Conservation (phyloP, 1,140 invertebrate species). For the Ridgeia piscesae region DNA sequence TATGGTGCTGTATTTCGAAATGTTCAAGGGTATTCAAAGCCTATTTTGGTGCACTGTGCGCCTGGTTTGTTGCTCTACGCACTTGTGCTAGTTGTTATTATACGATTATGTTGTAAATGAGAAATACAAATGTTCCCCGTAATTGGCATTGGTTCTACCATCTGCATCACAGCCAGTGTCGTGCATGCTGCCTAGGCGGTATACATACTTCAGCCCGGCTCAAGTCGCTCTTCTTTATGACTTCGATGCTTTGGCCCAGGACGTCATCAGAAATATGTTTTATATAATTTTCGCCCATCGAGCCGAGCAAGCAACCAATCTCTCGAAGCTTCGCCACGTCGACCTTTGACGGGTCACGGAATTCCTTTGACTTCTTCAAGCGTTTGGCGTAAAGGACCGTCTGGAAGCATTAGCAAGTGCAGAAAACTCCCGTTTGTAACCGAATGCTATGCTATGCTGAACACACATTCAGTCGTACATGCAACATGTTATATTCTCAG, state of each 20-base stretch:
- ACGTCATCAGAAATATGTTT: not conserved
- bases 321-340: not conserved
- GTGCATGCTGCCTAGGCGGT: not conserved
- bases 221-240: not conserved
- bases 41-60: too few relatives aligned
- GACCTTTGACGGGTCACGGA: not conserved
- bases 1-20: too few relatives aligned
- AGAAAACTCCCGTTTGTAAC: not conserved
- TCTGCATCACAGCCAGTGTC: not conserved
- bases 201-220: not conserved
- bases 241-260: not conserved
- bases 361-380: not conserved
- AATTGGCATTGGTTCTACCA: not conserved
- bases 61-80: too few relatives aligned
- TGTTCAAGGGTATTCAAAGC: too few relatives aligned
- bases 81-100: not conserved
- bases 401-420: not conserved
- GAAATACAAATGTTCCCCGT: not conserved
- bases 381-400: not conserved
- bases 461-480: not conserved
- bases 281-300: not conserved
- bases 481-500: not conserved
- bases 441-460: not conserved
- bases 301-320: not conserved
- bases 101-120: not conserved